A percentile compares a stretch with the other conserved stretches of the same genome.
phyloP scores from a whole-genome alignment of 1,140 invertebrate genomes.

The Drosophila trapezifrons region DNA sequence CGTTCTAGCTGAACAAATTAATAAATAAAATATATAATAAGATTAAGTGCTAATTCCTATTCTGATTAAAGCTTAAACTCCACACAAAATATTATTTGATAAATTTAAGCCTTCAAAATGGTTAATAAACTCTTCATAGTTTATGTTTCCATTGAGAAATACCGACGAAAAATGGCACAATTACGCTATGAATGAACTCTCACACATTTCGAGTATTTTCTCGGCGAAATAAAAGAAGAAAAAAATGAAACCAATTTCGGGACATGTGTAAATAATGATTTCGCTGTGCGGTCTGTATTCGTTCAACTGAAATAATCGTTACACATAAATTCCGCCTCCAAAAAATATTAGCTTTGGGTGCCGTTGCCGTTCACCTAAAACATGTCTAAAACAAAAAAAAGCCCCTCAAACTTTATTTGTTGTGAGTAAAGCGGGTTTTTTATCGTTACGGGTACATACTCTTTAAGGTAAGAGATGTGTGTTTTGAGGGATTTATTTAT shows the following conservation, averaged over 20 bases:
- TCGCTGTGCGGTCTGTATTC: conserved; percentile 40
- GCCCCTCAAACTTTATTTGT: conserved; percentile 24
- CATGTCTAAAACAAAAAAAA: conserved; percentile 27
- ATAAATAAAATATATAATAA: too few species aligned
- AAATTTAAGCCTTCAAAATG: background rate
- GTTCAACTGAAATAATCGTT: conserved; percentile 73
- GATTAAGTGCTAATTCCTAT: too few species aligned
- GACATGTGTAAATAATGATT: conserved; percentile 71
- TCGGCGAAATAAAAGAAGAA: background rate
- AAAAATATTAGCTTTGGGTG: conserved; percentile 42
- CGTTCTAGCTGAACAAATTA: too few species aligned
- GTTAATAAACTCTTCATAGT: conserved; percentile 12
- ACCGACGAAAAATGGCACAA: conserved; percentile 3
- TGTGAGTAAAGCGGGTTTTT: conserved; percentile 1
- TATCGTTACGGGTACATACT: background rate
- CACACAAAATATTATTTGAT: background rate
- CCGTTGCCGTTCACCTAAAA: conserved; percentile 27
- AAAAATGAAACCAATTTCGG: conserved; percentile 39
- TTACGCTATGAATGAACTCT: conserved; percentile 19
- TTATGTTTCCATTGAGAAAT: background rate
- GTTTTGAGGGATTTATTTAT: background rate
- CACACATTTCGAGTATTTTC: conserved; percentile 10
- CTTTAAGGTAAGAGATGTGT: background rate
- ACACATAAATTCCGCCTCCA: conserved; percentile 66
- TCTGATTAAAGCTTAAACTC: background rate